These are phyloP conservation scores for Macroramphosus scolopax DNA, from an alignment of 2,797 vertebrate species.

Conservation along the genomic window DNA sequence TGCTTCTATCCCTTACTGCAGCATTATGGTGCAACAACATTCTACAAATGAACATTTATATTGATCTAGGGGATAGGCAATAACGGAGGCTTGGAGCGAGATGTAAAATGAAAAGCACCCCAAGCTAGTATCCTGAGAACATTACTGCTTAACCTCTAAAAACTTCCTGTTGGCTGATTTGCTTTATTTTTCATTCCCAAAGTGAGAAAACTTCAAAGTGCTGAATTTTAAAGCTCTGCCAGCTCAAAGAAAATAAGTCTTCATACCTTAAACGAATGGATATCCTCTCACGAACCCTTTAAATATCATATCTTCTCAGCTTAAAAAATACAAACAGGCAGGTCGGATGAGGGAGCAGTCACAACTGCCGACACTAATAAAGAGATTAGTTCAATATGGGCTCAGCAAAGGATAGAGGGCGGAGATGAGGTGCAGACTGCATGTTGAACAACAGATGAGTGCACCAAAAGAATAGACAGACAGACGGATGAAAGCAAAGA, in stretches of 20 bases:
- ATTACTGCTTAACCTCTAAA: neutral
- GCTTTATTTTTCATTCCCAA: constrained; percentile 6
- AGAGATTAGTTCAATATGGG: constrained; percentile 40
- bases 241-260: constrained; percentile 1
- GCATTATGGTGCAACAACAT: constrained; percentile 36
- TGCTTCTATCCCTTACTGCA: constrained; percentile 59
- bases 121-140: constrained; percentile 8
- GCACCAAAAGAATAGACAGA: constrained; percentile 82
- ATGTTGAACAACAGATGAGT: constrained; percentile 71
- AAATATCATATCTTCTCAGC: neutral
- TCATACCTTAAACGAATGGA: constrained; percentile 3
- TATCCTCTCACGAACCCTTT: neutral
- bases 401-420: constrained; percentile 48
- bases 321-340: constrained; percentile 20
- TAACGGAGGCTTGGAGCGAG: constrained; percentile 14
- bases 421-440: constrained; percentile 70
- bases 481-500: constrained; percentile 92
- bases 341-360: constrained; percentile 50
- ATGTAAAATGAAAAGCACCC: constrained; percentile 12
- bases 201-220: neutral
- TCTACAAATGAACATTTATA: constrained; percentile 23
- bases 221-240: neutral
- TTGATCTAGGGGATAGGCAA: constrained; percentile 46
- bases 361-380: constrained; percentile 28
- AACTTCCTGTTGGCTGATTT: neutral